Evolutionary conservation across 1,140 invertebrate species (phyloP).

Genomic region (Melanaphis sacchari): DNA sequence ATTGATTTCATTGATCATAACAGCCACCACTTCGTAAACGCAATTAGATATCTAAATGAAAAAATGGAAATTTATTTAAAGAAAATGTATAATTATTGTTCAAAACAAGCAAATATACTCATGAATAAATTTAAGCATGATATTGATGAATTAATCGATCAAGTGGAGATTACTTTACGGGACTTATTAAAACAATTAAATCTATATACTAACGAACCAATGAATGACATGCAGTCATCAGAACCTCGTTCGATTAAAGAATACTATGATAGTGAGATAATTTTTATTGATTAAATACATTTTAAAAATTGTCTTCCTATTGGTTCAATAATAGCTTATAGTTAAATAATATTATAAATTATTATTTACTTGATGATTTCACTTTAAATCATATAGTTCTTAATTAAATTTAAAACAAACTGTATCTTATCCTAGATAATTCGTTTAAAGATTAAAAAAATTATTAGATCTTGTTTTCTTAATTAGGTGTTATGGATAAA

Average conservation of each 20-base stretch:
- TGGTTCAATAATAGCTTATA: background rate
- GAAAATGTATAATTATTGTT: background rate
- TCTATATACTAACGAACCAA: background rate
- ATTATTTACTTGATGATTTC: background rate
- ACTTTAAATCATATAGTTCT: background rate
- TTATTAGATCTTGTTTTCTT: background rate
- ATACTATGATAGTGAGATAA: background rate
- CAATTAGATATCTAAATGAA: background rate
- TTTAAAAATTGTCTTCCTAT: background rate
- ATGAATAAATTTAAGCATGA: background rate
- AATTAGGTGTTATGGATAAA: background rate
- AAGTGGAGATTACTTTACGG: background rate
- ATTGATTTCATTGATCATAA: background rate
- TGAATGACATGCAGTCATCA: background rate
- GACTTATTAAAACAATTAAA: background rate
- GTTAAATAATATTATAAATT: background rate
- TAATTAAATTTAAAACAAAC: background rate
- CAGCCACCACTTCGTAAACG: background rate
- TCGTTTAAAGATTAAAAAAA: background rate
- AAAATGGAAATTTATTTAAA: background rate
- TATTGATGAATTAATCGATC: background rate
- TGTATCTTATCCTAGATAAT: background rate
- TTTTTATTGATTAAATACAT: background rate
- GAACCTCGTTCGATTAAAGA: conserved; percentile 8
- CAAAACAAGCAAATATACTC: background rate